Conservation (phyloP, 1,140 invertebrate species). For the Drosophila virilis region DNA sequence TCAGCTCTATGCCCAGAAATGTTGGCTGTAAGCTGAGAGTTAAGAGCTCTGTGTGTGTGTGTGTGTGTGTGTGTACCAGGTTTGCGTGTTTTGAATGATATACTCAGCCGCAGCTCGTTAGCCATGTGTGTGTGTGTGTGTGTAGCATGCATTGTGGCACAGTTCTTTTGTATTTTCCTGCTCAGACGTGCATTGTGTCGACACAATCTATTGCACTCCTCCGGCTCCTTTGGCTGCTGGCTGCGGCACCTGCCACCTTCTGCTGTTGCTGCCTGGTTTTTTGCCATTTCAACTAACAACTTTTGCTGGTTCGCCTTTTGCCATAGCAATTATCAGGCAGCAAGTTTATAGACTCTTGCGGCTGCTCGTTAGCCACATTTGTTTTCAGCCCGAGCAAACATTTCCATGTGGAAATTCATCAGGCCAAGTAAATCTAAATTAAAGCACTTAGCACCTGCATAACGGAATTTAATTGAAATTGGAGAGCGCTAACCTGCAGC, state of each 20-base stretch:
- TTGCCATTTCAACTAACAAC: slow-evolving; percentile 46
- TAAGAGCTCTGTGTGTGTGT: background rate
- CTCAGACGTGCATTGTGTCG: slow-evolving; percentile 61
- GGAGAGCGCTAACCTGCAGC: slow-evolving; percentile 32
- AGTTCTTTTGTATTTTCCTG: slow-evolving; percentile 61
- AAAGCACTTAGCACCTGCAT: slow-evolving; percentile 66
- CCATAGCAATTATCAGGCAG: slow-evolving; percentile 65
- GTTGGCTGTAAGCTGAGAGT: background rate
- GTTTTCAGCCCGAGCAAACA: slow-evolving; percentile 34
- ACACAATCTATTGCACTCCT: slow-evolving; percentile 56
- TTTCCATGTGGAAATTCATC: slow-evolving; percentile 65
- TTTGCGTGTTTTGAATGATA: slow-evolving; percentile 54
- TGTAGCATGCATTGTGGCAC: slow-evolving; percentile 44
- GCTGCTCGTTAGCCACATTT: slow-evolving; percentile 57
- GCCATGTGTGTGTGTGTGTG: slow-evolving; percentile 7
- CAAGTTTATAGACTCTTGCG: slow-evolving; percentile 52
- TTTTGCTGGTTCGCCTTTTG: slow-evolving; percentile 54
- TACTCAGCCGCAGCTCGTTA: slow-evolving; percentile 54
- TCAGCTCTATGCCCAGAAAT: slow-evolving; percentile 17
- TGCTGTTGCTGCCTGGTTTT: slow-evolving; percentile 20
- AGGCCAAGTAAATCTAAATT: slow-evolving; percentile 65
- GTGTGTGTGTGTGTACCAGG: slow-evolving; percentile 7
- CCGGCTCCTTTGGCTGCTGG: slow-evolving; percentile 17
- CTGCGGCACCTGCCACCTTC: background rate
- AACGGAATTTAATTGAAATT: slow-evolving; percentile 70